Percentiles rank a stretch among this genome's conserved stretches.
phyloP scores from a whole-genome alignment of 2,113 vertebrate species.

The Nothocercus nigrocapillus region DNA sequence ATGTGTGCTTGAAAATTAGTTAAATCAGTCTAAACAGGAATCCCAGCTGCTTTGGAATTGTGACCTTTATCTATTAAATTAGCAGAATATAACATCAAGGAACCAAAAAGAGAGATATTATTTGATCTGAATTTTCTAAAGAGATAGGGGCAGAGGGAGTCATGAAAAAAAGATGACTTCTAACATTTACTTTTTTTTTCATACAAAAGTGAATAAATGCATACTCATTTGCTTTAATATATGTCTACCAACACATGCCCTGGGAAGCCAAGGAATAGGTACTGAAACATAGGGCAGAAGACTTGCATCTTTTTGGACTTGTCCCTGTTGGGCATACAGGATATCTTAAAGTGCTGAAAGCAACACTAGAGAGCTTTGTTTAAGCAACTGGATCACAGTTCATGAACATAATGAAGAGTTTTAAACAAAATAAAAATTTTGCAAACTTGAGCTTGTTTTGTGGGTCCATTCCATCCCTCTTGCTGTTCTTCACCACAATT shows the following conservation, averaged over 20 bases:
- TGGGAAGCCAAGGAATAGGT: neutral
- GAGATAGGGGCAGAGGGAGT: neutral
- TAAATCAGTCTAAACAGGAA: neutral
- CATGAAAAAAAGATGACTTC: neutral
- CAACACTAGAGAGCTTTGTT: neutral
- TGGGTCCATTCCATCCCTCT: rapidly evolving
- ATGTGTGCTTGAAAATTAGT: neutral
- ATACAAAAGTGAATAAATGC: neutral
- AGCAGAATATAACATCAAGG: neutral
- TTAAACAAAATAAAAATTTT: neutral
- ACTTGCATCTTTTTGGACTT: neutral
- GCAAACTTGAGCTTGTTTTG: neutral
- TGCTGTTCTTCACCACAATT: neutral
- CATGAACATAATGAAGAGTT: neutral
- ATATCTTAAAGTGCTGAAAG: neutral
- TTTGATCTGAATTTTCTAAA: neutral
- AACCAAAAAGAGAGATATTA: neutral
- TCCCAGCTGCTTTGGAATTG: neutral
- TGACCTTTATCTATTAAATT: neutral
- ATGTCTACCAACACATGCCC: neutral
- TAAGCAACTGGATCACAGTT: neutral
- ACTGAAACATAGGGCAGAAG: neutral
- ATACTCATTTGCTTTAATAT: neutral
- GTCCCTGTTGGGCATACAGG: neutral
- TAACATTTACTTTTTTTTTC: neutral